Conservation (phyloP, 1,140 invertebrate genomes). For the Zaprionus gabonicus region DNA sequence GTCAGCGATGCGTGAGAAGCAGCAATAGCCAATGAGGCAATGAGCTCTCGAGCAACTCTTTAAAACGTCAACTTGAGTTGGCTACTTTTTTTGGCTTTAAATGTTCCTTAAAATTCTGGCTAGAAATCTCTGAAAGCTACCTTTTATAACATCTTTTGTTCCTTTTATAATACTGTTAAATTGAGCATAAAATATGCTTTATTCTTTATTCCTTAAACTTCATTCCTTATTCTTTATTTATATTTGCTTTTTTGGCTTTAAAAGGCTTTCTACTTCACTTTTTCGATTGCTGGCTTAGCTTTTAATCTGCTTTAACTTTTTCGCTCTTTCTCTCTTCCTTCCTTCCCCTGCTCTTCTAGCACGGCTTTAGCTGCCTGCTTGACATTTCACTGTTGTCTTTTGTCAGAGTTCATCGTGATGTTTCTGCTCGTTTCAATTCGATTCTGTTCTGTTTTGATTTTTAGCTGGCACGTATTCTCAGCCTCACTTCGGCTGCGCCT, state of each 20-base stretch:
- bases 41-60: slow-evolving; percentile 6
- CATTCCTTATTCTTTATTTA: neutral
- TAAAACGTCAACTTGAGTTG: slow-evolving; percentile 13
- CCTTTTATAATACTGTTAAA: neutral
- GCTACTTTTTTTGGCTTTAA: slow-evolving; percentile 1
- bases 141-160: too few relatives aligned
- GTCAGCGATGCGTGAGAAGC: slow-evolving; percentile 55
- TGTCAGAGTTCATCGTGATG: slow-evolving; percentile 1
- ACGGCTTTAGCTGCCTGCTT: slow-evolving; percentile 1
- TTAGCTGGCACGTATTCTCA: slow-evolving; percentile 10
- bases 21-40: slow-evolving; percentile 26
- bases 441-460: slow-evolving; percentile 14
- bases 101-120: neutral
- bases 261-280: neutral
- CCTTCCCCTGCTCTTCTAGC: neutral
- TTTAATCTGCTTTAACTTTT: slow-evolving; percentile 48
- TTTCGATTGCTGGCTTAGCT: slow-evolving; percentile 12
- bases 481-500: slow-evolving; percentile 42
- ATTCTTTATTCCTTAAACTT: neutral
- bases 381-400: slow-evolving; percentile 10
- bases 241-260: too few relatives aligned
- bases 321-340: neutral
- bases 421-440: neutral
- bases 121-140: too few relatives aligned
- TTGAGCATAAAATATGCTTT: neutral